Evolutionary conservation across 2,888 invertebrate genomes (phyloP).

Genomic region (Anthrax anthrax): DNA sequence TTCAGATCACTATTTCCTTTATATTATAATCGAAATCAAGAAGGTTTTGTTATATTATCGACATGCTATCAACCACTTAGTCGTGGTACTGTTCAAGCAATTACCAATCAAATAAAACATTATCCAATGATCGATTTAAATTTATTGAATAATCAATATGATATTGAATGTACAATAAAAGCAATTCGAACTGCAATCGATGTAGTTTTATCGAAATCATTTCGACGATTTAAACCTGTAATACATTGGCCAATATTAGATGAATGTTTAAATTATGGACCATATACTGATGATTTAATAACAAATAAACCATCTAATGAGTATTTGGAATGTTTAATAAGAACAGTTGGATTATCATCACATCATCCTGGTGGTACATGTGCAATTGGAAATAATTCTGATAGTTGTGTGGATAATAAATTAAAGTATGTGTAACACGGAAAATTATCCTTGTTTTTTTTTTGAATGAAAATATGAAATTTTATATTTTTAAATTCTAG

Average conservation of each 20-base stretch:
- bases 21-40: constrained; percentile 44
- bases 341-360: constrained; percentile 49
- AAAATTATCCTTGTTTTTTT: constrained; percentile 1
- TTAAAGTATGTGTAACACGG: constrained; percentile 39
- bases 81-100: constrained; percentile 48
- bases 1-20: constrained; percentile 52
- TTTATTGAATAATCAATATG: constrained; percentile 47
- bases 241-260: constrained; percentile 51
- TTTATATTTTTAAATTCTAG: constrained; percentile 32
- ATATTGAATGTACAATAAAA: constrained; percentile 47
- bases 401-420: constrained; percentile 51
- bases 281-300: constrained; percentile 35
- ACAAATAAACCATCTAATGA: constrained; percentile 32
- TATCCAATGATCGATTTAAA: constrained; percentile 60
- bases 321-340: constrained; percentile 49
- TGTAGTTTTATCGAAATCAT: constrained; percentile 38
- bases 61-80: constrained; percentile 57
- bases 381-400: constrained; percentile 43
- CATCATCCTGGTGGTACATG: constrained; percentile 74
- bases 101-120: constrained; percentile 40
- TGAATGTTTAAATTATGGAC: constrained; percentile 38
- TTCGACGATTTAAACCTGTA: constrained; percentile 44
- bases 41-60: constrained; percentile 53
- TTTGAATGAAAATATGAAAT: neutral
- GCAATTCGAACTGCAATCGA: constrained; percentile 45